These are phyloP conservation scores for Brachylomia viminalis DNA, from an alignment of 2,888 invertebrate species.

Conservation along the genomic window DNA sequence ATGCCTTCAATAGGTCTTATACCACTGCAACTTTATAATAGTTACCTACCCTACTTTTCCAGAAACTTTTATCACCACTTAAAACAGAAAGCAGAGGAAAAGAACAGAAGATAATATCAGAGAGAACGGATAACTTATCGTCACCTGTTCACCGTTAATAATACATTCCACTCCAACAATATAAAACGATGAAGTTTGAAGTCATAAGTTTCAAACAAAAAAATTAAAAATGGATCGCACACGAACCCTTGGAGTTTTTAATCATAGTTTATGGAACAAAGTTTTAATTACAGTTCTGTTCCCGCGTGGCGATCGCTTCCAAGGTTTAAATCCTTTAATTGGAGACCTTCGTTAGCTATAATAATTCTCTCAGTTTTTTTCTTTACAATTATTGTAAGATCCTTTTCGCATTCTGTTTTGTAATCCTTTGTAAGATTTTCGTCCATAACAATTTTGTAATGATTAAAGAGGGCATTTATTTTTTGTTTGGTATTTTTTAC, in stretches of 20 bases:
- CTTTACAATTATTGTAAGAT: conserved; percentile 64
- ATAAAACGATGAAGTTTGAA: conserved; percentile 58
- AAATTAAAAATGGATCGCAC: conserved; percentile 67
- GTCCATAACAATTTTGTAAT: conserved; percentile 60
- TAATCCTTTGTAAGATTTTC: conserved; percentile 67
- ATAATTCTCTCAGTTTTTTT: conserved; percentile 66
- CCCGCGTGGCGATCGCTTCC: conserved; percentile 72
- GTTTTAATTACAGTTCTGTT: conserved; percentile 79
- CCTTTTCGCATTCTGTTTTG: conserved; percentile 65
- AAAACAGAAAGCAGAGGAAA: background rate
- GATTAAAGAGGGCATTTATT: conserved; percentile 61
- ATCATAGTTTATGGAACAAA: conserved; percentile 80
- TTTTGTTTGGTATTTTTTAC: conserved; percentile 49
- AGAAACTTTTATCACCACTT: conserved; percentile 12
- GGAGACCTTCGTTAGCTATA: conserved; percentile 69
- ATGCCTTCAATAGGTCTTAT: background rate
- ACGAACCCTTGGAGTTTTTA: conserved; percentile 72
- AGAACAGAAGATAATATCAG: conserved; percentile 21
- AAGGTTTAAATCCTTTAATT: conserved; percentile 73
- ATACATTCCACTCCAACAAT: conserved; percentile 47
- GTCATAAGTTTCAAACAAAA: conserved; percentile 67
- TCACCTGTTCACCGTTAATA: conserved; percentile 35
- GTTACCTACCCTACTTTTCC: background rate
- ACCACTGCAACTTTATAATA: background rate
- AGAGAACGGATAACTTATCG: conserved; percentile 25